Base-by-base conservation (phyloP, 2,113 vertebrate species). In the Hemichromis elongatus region DNA sequence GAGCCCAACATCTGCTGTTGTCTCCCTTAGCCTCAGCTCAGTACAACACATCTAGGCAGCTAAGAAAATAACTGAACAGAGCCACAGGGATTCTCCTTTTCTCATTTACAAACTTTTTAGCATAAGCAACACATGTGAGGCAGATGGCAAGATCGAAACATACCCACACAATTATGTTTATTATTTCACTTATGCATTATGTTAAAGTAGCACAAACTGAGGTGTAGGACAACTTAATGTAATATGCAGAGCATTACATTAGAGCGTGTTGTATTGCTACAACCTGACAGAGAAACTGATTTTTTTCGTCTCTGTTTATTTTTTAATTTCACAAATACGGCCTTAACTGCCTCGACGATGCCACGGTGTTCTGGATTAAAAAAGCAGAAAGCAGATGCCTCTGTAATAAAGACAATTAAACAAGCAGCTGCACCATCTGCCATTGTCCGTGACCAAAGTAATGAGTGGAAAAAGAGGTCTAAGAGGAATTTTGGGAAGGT, bases 391-490 rank as follows among this genome's bases (percentile, higher is more conserved):
- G 84, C 94, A 95, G 94, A 94, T 94, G 95, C 83, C 88, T 83
- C 18, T 2, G 79, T 92, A 93, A 94, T 94, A 93, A 93, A 94
- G 90, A 92, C 92, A 95, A 95, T 95, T 94, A 92, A 90, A 90
- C 57, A 56, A 35, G 83, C 94, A 93, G 88, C 93, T 93, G 92
- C 77, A 79, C 93, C 87, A 92, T 93, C 93, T 94, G 94, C 87
- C 86, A 66, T 85, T 85, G 81, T 87, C 85, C 66, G 28, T 93
- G 93, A 90, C 88, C 79, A 52, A 92, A 90, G 87, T 87, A 92
- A 94, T 90, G 84, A 93, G 78, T 61, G 82, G 85, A n/a, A 89
- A 84, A 86, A 85, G 42, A 52, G 87, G 77, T 61, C 18, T 21
- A 70, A 80, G 81, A 84, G 63, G 78, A 77, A 82, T 90, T 84